Evolutionary conservation across 1,140 invertebrate species (phyloP), one percentile per base, ranked within the genome.

Genomic region (Drosophila simulans): DNA sequence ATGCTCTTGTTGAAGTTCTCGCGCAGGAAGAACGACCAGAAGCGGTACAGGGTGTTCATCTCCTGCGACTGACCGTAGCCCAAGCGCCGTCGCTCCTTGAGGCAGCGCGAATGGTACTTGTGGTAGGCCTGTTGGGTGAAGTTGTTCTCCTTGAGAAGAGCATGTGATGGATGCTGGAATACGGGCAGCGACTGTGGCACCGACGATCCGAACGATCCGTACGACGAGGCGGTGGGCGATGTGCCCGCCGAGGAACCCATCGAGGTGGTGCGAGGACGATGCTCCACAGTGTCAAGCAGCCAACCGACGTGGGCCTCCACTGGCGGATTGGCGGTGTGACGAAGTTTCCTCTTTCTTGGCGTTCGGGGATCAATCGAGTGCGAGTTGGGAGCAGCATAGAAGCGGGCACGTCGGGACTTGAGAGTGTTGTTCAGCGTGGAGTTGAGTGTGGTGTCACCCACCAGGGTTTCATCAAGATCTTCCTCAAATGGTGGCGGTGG

Each of bases 11-110:
- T 99, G 93, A 99, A 99, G 93, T 99, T 98, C 92, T 99, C 98
- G 55, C 98, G 94, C 45, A 99, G 94, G 94, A 99, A 99, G 95
- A 99, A 99, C 22, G 98, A 99, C 99, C 99, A 99, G 94, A 99
- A 99, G 64, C 99, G 94, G 93, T 98, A 99, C 1, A 99, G 94
- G 0, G 98, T 99, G 92, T 99, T 99, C 98, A 99, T 99, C 92
- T 99, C 98, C 90, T 97, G 97, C 12, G 97, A 98, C 79, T 97
- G 96, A 0, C 98, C 98, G 86, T 96, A 96, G 51, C 98, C 98
- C 46, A 98, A 94, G 92, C 96, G 95, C 92, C 97, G 97, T 59
- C 98, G 95, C 91, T 98, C 97, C 95, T 98, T 99, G 3, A 99
- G 93, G 93, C 98, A 99, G 62, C 97, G 94, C 35, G 96, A 96